A percentile compares a stretch with the other conserved stretches of the same genome.
Evolutionary conservation across 2,113 vertebrate species (phyloP).

Genomic region (Elanoides forficatus): DNA sequence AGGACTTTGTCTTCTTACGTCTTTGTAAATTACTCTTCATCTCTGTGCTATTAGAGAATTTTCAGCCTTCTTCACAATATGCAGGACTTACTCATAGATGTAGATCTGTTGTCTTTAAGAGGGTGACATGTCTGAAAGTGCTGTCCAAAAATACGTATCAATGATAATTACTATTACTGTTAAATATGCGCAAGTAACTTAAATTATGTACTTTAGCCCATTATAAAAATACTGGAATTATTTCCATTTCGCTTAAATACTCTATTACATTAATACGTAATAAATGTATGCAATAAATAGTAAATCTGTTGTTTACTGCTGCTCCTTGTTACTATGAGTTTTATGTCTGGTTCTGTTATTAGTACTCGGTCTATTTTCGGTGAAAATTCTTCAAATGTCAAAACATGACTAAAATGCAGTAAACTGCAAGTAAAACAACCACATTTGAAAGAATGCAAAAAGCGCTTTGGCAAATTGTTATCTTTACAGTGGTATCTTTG

Average conservation of each 20-base stretch:
- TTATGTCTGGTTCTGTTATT: background rate
- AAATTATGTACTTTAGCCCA: background rate
- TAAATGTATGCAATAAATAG: background rate
- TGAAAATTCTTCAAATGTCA: conserved; percentile 37
- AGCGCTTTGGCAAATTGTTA: background rate
- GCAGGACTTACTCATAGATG: background rate
- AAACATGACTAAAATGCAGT: conserved; percentile 6
- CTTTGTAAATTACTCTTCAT: background rate
- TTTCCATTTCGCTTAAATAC: background rate
- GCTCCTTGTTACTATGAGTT: background rate
- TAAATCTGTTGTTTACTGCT: background rate
- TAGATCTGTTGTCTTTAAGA: background rate
- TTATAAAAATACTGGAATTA: background rate
- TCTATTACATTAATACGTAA: background rate
- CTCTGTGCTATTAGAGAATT: background rate
- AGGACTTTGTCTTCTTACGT: background rate
- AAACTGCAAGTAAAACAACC: conserved; percentile 16
- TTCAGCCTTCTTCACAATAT: background rate
- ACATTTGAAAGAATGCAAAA: conserved; percentile 28
- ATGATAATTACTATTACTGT: background rate
- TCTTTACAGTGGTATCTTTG: conserved; percentile 20
- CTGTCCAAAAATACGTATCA: background rate
- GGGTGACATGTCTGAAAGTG: background rate
- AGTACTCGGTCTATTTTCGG: background rate
- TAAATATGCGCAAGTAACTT: background rate